Conservation (phyloP, 1,140 invertebrate genomes). For the Drosophila nikananu region DNA sequence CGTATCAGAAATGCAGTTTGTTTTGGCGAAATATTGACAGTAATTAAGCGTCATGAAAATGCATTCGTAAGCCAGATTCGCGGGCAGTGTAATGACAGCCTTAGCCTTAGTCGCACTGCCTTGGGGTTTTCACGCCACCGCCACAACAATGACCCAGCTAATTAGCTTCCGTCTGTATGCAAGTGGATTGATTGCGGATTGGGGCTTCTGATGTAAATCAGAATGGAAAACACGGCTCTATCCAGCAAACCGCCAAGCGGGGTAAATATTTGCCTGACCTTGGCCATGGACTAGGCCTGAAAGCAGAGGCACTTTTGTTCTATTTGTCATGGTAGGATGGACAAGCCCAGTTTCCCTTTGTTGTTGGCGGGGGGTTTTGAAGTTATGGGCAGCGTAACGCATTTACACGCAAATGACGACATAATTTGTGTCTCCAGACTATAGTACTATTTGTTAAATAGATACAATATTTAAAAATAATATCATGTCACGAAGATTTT, state of each 20-base stretch:
- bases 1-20: constrained; percentile 44
- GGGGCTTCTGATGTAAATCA: constrained; percentile 25
- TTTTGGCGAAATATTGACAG: constrained; percentile 65
- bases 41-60: constrained; percentile 60
- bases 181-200: constrained; percentile 15
- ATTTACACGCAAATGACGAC: constrained; percentile 49
- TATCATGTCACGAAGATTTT: background rate
- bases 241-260: background rate
- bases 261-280: constrained; percentile 47
- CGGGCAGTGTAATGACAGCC: constrained; percentile 21
- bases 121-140: constrained; percentile 61
- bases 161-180: constrained; percentile 57
- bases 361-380: constrained; percentile 32
- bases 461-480: background rate
- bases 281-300: constrained; percentile 63
- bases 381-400: constrained; percentile 38
- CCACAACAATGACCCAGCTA: constrained; percentile 62
- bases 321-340: constrained; percentile 62
- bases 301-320: constrained; percentile 36
- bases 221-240: constrained; percentile 15
- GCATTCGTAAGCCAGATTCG: constrained; percentile 49
- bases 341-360: constrained; percentile 34
- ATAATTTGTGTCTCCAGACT: constrained; percentile 10
- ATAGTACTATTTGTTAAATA: background rate
- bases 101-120: constrained; percentile 34